Conservation (phyloP, 2,113 vertebrate genomes). For the Catharus fuscescens region DNA sequence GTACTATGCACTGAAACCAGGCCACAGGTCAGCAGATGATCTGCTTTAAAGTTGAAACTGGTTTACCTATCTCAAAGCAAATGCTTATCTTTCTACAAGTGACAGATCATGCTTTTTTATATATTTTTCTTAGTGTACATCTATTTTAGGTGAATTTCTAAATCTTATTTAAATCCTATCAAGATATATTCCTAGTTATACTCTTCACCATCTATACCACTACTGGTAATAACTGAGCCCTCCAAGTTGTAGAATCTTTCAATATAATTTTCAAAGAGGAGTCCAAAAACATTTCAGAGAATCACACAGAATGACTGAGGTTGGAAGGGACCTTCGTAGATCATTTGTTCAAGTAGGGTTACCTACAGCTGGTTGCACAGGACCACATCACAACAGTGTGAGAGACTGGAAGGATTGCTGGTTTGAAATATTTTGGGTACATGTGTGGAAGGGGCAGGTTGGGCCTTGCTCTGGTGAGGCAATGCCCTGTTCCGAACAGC, state of each 20-base stretch:
- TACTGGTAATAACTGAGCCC: background rate
- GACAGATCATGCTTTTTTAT: background rate
- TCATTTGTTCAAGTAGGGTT: background rate
- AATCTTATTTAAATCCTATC: constrained; percentile 1
- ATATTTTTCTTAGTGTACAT: background rate
- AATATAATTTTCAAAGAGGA: background rate
- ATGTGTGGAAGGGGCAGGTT: background rate
- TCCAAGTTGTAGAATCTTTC: background rate
- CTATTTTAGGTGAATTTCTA: background rate
- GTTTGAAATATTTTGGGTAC: background rate
- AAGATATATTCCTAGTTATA: background rate
- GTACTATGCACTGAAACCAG: background rate
- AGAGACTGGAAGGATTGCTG: background rate
- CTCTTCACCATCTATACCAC: background rate
- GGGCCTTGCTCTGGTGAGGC: background rate
- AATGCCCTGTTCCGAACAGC: background rate
- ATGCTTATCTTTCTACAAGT: background rate
- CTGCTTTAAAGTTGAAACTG: background rate
- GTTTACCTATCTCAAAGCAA: background rate
- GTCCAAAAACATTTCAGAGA: background rate
- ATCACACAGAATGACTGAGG: background rate
- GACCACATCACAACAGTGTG: background rate
- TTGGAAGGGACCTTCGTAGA: background rate
- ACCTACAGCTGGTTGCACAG: background rate
- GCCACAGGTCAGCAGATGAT: background rate